Base-by-base conservation (phyloP, 2,888 invertebrate species). In the Harpalus rubripes region DNA sequence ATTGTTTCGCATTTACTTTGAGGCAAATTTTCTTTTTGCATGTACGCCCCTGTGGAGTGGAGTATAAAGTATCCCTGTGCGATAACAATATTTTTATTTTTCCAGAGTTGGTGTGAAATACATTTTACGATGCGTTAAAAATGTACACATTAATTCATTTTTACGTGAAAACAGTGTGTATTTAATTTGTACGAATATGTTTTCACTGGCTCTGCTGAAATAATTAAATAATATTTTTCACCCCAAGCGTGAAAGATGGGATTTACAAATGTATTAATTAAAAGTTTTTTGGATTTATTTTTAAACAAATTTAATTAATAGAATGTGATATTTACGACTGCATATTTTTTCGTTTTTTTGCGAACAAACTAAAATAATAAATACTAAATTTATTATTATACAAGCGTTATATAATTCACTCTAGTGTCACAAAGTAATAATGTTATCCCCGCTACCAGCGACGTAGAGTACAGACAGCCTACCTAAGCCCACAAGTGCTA, bases 91-190 rank as follows among this genome's bases (percentile, higher is more conserved):
- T 44, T 74, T 72, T 74, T 74, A 74, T 74, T 74, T 74, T 44
- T 5, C 18, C 12, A 41, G 18, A 74, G 15, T 52, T 41, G 44
- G 72, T 74, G 72, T 74, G 72, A 74, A 74, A 74, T 74, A 10
- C 41, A 74, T 74, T 74, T 74, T 74, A 10, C 44, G 41, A 44
- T 74, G 72, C 44, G 72, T 74, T 74, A 74, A 44, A 74, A 74
- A 74, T 18, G 44, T 41, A 15, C 72, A 74, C 44, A 74, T 74
- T 74, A 74, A 74, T 74, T 74, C 44, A 44, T 74, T 68, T 68
- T 68, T n/a, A 63, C 68, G 68, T 32, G 72, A 44, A 74, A 44
- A 68, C 68, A 26, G 44, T 41, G 44, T 12, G 18, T 44, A 18
- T 74, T 74, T 74, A 74, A 74, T 74, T 74, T 74, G 72, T 8